Percentiles rank a stretch among this genome's conserved stretches.
These are phyloP conservation scores for Mellivora capensis DNA, from an alignment of 2,113 vertebrate species.

Conservation along the genomic window DNA sequence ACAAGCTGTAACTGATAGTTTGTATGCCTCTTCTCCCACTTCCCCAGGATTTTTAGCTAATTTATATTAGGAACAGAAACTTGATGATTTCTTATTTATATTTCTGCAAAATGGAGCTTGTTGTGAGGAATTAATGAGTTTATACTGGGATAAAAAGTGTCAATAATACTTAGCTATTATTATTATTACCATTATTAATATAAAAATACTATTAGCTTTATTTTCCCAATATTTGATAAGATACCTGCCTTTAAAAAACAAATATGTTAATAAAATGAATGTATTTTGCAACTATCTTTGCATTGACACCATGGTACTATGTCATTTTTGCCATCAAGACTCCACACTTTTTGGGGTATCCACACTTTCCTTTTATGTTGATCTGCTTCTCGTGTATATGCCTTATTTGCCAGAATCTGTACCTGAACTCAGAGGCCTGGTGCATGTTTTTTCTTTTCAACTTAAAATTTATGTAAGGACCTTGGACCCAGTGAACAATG, in stretches of 20 bases:
- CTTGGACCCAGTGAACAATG: background rate
- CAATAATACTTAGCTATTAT: background rate
- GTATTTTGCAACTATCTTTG: slow-evolving; percentile 1
- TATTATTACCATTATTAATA: background rate
- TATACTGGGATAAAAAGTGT: background rate
- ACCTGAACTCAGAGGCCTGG: background rate
- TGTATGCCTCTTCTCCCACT: background rate
- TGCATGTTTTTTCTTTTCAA: background rate
- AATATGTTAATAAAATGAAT: slow-evolving; percentile 4
- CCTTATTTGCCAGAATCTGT: background rate
- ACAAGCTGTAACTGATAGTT: background rate
- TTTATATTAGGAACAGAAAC: background rate
- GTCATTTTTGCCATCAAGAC: background rate
- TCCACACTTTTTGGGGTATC: background rate
- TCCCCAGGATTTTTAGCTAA: background rate
- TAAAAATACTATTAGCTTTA: background rate
- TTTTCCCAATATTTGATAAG: background rate
- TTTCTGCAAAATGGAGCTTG: slow-evolving; percentile 2
- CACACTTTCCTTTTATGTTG: background rate
- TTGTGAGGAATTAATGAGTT: background rate
- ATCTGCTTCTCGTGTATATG: background rate
- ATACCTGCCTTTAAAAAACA: background rate
- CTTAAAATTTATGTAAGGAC: background rate
- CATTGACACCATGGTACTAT: background rate
- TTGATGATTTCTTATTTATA: background rate